These are phyloP conservation scores for Albula glossodonta DNA, from an alignment of 2,113 vertebrate genomes.

Conservation along the genomic window DNA sequence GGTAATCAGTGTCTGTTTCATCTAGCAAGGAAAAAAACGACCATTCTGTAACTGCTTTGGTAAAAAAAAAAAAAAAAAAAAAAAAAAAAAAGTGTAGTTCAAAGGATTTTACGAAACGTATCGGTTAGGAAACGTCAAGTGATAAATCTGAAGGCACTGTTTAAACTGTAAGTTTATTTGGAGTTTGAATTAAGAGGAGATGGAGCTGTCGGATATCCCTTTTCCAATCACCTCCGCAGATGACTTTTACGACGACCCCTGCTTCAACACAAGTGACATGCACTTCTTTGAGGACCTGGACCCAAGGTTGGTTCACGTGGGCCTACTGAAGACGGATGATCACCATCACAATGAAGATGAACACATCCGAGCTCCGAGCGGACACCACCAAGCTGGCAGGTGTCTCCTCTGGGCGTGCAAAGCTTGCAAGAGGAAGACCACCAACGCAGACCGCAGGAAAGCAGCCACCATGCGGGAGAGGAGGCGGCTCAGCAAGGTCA, in stretches of 20 bases:
- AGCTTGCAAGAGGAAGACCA: constrained; percentile 96
- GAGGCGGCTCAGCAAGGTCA: constrained; percentile 92
- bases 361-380: constrained; percentile 91
- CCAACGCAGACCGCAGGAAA: constrained; percentile 90
- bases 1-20: not conserved
- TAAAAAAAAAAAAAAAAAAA: not conserved
- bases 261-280: constrained; percentile 94
- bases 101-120: not conserved
- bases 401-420: constrained; percentile 98
- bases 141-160: not conserved
- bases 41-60: not conserved
- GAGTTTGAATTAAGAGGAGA: constrained; percentile 45
- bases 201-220: constrained; percentile 88
- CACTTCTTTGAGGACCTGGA: constrained; percentile 97
- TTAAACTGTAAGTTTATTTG: not conserved
- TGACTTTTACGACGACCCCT: constrained; percentile 95
- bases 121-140: not conserved
- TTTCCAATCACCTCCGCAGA: constrained; percentile 84
- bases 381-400: constrained; percentile 93
- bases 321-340: constrained; percentile 86
- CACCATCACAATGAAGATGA: constrained; percentile 88
- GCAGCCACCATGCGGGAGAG: constrained; percentile 94
- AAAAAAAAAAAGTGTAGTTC: not conserved
- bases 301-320: constrained; percentile 88
- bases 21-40: not conserved